A percentile compares a stretch with the other conserved stretches of the same genome.
Evolutionary conservation across 2,888 invertebrate species (phyloP).

Genomic region (Sabatieria punctata): DNA sequence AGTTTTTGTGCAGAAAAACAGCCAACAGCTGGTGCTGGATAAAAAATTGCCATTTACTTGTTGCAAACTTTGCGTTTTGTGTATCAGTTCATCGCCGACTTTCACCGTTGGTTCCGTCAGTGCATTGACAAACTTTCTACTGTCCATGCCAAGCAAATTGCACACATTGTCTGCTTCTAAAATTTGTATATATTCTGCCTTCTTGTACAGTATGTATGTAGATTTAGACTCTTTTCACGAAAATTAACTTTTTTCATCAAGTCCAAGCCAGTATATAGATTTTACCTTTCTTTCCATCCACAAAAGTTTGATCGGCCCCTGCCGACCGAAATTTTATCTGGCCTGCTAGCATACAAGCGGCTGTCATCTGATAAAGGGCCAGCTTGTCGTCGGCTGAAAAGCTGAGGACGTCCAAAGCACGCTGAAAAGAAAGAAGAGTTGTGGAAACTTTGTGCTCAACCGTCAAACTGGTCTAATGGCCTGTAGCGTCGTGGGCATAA

Average conservation of each 20-base stretch:
- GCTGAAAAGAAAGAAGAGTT: conserved; percentile 15
- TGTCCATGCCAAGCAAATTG: conserved; percentile 17
- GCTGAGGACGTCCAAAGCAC: conserved; percentile 17
- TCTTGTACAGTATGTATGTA: not conserved
- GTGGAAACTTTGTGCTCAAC: too few relatives aligned
- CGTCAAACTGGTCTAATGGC: too few relatives aligned
- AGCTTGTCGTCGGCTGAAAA: conserved; percentile 16
- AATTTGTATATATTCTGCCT: not conserved
- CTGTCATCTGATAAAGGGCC: conserved; percentile 15
- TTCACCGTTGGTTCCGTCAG: conserved; percentile 38
- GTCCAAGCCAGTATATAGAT: too few relatives aligned
- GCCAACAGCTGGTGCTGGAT: too few relatives aligned
- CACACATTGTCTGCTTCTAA: conserved; percentile 20
- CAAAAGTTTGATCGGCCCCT: conserved; percentile 23
- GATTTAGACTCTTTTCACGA: not conserved
- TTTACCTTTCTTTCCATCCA: conserved; percentile 19
- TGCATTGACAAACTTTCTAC: conserved; percentile 29
- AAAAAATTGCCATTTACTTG: conserved; percentile 30
- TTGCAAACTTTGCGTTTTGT: conserved; percentile 37
- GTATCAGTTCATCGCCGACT: conserved; percentile 36
- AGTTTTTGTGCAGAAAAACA: too few relatives aligned
- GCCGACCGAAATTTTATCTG: conserved; percentile 22
- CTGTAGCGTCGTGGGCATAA: too few relatives aligned
- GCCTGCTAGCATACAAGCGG: conserved; percentile 23
- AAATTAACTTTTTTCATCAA: not conserved